Evolutionary conservation across 2,888 invertebrate genomes (phyloP).

Genomic region (Polydrusus pterygomalis): DNA sequence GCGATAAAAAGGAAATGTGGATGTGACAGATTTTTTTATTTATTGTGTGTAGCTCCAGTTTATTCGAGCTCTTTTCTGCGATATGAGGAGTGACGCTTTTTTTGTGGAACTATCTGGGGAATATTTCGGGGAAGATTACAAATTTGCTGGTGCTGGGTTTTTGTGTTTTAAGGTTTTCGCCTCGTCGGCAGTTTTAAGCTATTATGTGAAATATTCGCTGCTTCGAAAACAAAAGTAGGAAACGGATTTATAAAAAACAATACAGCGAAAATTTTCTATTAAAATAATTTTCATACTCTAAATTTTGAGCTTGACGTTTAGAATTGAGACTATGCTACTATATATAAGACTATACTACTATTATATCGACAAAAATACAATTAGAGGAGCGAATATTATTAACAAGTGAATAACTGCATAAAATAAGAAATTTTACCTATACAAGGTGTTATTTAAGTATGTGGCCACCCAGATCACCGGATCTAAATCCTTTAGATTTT

Average conservation of each 20-base stretch:
- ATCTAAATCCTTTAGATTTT: no score
- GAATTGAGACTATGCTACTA: no score
- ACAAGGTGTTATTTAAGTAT: no score
- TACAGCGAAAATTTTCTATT: background rate
- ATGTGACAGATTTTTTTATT: constrained; percentile 41
- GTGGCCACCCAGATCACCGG: no score
- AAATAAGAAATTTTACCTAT: no score
- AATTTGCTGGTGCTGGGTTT: constrained; percentile 30
- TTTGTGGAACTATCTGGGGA: constrained; percentile 18
- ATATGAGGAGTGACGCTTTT: constrained; percentile 29
- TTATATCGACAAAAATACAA: no score
- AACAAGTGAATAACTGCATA: no score
- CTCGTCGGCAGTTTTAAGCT: constrained; percentile 20
- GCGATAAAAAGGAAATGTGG: constrained; percentile 37
- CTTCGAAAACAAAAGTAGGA: constrained; percentile 11
- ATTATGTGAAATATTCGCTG: constrained; percentile 23
- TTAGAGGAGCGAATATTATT: no score
- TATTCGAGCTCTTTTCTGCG: constrained; percentile 32
- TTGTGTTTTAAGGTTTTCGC: constrained; percentile 30
- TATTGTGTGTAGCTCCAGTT: constrained; percentile 30
- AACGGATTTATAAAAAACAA: constrained; percentile 11
- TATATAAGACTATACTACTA: no score
- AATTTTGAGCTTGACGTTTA: no score
- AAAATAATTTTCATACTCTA: background rate
- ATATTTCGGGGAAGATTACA: constrained; percentile 30